Percentiles rank a stretch among this genome's conserved stretches.
phyloP scores from a whole-genome alignment of 2,797 vertebrate genomes.

The Centroberyx gerrardi region DNA sequence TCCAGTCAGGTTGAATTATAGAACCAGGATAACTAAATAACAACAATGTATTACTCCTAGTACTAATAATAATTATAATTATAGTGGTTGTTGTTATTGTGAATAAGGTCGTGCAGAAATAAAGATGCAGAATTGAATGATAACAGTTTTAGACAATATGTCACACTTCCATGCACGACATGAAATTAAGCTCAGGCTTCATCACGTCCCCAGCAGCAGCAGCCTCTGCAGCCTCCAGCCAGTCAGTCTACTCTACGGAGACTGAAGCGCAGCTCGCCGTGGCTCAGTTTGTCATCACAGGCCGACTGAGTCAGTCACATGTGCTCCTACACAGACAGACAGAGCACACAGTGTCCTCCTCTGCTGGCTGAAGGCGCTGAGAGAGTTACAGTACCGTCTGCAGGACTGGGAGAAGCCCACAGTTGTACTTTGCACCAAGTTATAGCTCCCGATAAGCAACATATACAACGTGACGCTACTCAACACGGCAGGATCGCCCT shows the following conservation, averaged over 20 bases:
- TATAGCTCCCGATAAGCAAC: conserved; percentile 3
- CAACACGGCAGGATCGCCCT: background rate
- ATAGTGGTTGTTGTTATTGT: background rate
- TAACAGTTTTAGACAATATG: too few species aligned
- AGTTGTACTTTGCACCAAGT: conserved; percentile 47
- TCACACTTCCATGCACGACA: too few species aligned
- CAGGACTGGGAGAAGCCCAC: conserved; percentile 9
- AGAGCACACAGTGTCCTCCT: conserved; percentile 63
- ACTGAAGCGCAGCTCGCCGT: background rate
- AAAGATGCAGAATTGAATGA: too few species aligned
- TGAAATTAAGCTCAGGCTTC: too few species aligned
- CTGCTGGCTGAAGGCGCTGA: conserved; percentile 20
- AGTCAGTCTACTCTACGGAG: background rate
- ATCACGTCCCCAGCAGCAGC: too few species aligned
- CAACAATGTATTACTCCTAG: background rate
- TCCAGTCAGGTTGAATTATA: conserved; percentile 17
- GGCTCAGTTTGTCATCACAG: conserved; percentile 19
- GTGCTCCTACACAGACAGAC: conserved; percentile 33
- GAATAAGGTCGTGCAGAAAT: background rate
- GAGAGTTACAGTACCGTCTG: conserved; percentile 10
- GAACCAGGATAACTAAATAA: conserved; percentile 3
- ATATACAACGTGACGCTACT: background rate
- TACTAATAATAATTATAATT: background rate
- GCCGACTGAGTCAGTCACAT: conserved; percentile 51
- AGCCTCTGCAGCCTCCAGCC: background rate